These are phyloP conservation scores for Toxotes lorentzi DNA, from an alignment of 2,797 vertebrate genomes.

Conservation along the genomic window DNA sequence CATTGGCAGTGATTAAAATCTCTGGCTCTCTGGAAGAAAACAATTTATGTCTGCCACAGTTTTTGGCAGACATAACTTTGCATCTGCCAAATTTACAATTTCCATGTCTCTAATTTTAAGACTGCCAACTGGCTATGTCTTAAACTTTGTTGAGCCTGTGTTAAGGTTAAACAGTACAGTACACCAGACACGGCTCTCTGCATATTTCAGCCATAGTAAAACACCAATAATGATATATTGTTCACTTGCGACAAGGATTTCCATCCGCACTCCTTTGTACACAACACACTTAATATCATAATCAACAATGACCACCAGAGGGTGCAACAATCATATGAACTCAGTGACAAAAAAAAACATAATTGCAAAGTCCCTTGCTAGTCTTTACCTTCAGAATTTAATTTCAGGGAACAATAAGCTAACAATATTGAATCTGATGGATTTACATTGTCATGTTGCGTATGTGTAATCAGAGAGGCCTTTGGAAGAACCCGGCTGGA, in stretches of 20 bases:
- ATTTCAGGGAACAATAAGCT: background rate
- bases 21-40: conserved; percentile 1
- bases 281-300: background rate
- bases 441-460: background rate
- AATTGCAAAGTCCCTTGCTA: background rate
- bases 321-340: conserved; percentile 55
- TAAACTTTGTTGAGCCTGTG: conserved; percentile 18
- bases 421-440: background rate
- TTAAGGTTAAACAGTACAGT: background rate
- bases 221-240: background rate
- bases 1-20: conserved; percentile 19
- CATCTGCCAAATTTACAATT: conserved; percentile 39
- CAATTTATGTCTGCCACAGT: background rate
- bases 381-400: background rate
- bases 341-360: background rate
- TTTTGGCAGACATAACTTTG: conserved; percentile 30
- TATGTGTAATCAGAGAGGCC: conserved; percentile 69
- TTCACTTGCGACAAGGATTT: conserved; percentile 10
- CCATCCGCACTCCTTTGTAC: background rate
- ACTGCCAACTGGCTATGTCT: background rate
- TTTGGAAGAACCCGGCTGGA: conserved; percentile 74
- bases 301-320: conserved; percentile 65
- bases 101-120: conserved; percentile 13
- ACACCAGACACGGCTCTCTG: background rate
- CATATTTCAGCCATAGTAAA: background rate